Base-by-base conservation (phyloP, 1,140 invertebrate species). In the Bombus consobrinus region DNA sequence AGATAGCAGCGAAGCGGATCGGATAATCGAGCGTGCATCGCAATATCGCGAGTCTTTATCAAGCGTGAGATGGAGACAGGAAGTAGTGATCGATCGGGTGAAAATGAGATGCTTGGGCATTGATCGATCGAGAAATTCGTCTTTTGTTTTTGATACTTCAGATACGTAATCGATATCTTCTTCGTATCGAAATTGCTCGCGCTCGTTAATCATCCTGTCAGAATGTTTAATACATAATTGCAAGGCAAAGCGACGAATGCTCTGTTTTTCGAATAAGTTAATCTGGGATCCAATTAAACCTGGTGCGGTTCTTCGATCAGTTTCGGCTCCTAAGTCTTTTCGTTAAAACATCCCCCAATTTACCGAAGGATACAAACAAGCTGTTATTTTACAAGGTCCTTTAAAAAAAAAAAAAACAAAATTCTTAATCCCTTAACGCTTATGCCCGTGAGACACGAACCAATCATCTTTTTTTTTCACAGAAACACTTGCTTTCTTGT, bases 121-220 rank as follows among this genome's bases (percentile, higher is more conserved):
- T 62, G 69, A 81, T 81, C 22, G 37, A 81, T 73, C 69, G 47
- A 57, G 47, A 18, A 73, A 73, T 80, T 28, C 12, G 13, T 62
- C 47, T 43, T 37, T 72, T 72, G 15, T 71, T 69, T 81, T n/a
- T 41, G 68, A 59, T 59, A 59, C 37, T 32, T 59, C 34, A 59
- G 57, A 64, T 64, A 39, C 57, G 57, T 43, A 78, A 78, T 41
- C 75, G 57, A 62, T 78, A 78, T 78, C 75, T 76, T 76, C 74
- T 39, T 78, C 37, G 15, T 25, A 76, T 76, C 53, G 34, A 22
- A 78, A 41, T 64, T 64, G 37, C 75, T 32, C 57, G n/a, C 9
- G 39, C 34, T 78, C 75, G 57, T 78, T 78, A 64, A 78, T 78
- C 75, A 62, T 64, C 12, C 57, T 75, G 74, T 75, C 47, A 75